Evolutionary conservation across 2,888 invertebrate species (phyloP), one percentile per base, ranked within the genome.

Genomic region (Agrotis segetum): DNA sequence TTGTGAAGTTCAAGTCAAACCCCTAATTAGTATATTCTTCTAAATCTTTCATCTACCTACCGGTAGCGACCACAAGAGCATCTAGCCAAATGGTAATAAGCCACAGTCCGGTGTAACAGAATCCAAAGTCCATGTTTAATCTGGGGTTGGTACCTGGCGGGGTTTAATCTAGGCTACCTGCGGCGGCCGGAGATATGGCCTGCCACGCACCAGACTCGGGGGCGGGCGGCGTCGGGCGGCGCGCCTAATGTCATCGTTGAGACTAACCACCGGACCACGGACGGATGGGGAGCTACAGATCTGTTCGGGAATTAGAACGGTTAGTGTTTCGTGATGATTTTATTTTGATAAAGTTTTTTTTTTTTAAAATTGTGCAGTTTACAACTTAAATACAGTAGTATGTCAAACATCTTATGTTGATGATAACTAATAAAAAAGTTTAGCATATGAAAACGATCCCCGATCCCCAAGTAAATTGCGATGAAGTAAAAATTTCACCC

Each of bases 141-240:
- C 85, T 86, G 66, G 55, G 61, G 71, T 77, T 63, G 65, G 77
- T 83, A 86, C 83, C 85, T 85, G 86, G 63, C 55, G 60, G 71
- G 65, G 76, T 79, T 85, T 86, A 86, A 86, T 86, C 83, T 85
- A 84, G 86, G 77, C 78, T 82, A 83, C 81, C 85, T 86, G 85
- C 78, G 85, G 85, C 77, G 68, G 70, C 74, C 71, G 67, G 79
- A 86, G 85, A 86, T 86, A 86, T 85, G 82, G 81, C 71, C 73
- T 59, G 66, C 71, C 81, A 69, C 78, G 67, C 79, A 67, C 76
- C 76, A 66, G 58, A 40, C 82, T 40, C 40, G 40, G 40, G 40
- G 40, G 40, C 40, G 11, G 40, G 40, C 34, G 13, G 13, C 34
- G 40, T 17, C 63, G 29, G 7, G n/a, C 66, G 50, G 46, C 55